A percentile compares a stretch with the other conserved stretches of the same genome.
Conservation (phyloP, 2,113 vertebrate genomes). For the Dunckerocampus dactyliophorus region DNA sequence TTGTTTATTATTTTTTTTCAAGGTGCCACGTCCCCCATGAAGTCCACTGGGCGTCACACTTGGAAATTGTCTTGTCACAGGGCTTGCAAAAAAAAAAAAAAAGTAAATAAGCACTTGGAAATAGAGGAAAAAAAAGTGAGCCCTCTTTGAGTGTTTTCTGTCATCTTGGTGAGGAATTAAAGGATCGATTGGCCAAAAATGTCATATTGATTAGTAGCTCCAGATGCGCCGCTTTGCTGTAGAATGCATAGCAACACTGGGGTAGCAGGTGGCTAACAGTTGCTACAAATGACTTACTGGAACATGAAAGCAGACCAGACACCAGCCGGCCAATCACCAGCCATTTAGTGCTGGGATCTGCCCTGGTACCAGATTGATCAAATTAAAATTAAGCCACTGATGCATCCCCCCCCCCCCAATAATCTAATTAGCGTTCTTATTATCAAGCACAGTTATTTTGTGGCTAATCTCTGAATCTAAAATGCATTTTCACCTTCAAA, state of each 20-base stretch:
- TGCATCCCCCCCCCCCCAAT: not conserved
- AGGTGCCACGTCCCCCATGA: too few species aligned
- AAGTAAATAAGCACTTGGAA: too few species aligned
- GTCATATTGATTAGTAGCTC: slow-evolving; percentile 32
- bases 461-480: slow-evolving; percentile 23
- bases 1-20: too few species aligned
- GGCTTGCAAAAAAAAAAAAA: too few species aligned
- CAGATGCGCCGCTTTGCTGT: slow-evolving; percentile 31
- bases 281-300: slow-evolving; percentile 20
- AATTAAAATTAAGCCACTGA: slow-evolving; percentile 20
- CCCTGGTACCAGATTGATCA: slow-evolving; percentile 23
- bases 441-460: not conserved
- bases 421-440: slow-evolving; percentile 18
- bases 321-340: slow-evolving; percentile 26
- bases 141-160: too few species aligned
- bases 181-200: not conserved
- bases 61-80: too few species aligned
- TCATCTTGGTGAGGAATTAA: too few species aligned
- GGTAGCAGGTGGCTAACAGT: slow-evolving; percentile 35
- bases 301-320: slow-evolving; percentile 17
- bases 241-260: slow-evolving; percentile 10
- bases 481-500: slow-evolving; percentile 24
- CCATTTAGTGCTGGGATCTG: slow-evolving; percentile 14
- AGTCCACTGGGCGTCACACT: too few species aligned
- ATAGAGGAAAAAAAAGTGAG: too few species aligned